Conservation (phyloP, 1,140 invertebrate species). For the Camponotus floridanus region DNA sequence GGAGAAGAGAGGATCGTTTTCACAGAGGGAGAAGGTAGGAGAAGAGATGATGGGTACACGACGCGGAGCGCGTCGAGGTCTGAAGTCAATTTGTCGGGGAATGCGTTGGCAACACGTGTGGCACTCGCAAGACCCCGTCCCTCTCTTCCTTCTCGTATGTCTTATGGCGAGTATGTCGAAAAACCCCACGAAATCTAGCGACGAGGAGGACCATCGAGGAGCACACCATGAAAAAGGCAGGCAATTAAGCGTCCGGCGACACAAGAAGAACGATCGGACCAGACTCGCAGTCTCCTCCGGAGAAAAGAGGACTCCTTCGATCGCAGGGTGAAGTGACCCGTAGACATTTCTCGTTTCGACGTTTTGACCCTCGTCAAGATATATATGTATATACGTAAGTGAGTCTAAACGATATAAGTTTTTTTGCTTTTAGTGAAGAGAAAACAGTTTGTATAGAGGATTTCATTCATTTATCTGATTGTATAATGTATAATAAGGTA, state of each 20-base stretch:
- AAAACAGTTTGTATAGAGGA: not conserved
- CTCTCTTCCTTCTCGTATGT: slow-evolving; percentile 42
- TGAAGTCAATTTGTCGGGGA: slow-evolving; percentile 86
- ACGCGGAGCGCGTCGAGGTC: slow-evolving; percentile 78
- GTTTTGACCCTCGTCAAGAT: not conserved
- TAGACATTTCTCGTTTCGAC: slow-evolving; percentile 16
- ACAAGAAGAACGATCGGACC: slow-evolving; percentile 37
- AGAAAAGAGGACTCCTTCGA: slow-evolving; percentile 46
- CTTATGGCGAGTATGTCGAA: slow-evolving; percentile 54
- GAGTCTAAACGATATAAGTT: not conserved
- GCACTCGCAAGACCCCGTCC: slow-evolving; percentile 41
- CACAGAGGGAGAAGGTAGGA: slow-evolving; percentile 55
- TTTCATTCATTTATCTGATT: not conserved
- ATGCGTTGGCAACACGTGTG: slow-evolving; percentile 85
- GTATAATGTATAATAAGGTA: not conserved
- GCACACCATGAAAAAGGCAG: slow-evolving; percentile 62
- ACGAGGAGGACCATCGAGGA: slow-evolving; percentile 7
- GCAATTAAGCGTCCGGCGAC: slow-evolving; percentile 73
- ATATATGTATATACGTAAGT: not conserved
- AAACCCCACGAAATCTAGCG: slow-evolving; percentile 59
- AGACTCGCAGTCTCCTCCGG: slow-evolving; percentile 78
- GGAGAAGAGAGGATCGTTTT: slow-evolving; percentile 70
- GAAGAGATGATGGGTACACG: slow-evolving; percentile 51
- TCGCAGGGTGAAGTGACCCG: not conserved
- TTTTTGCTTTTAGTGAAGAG: not conserved